Evolutionary conservation across 2,113 vertebrate genomes (phyloP).

Genomic region (Cheilinus undulatus): DNA sequence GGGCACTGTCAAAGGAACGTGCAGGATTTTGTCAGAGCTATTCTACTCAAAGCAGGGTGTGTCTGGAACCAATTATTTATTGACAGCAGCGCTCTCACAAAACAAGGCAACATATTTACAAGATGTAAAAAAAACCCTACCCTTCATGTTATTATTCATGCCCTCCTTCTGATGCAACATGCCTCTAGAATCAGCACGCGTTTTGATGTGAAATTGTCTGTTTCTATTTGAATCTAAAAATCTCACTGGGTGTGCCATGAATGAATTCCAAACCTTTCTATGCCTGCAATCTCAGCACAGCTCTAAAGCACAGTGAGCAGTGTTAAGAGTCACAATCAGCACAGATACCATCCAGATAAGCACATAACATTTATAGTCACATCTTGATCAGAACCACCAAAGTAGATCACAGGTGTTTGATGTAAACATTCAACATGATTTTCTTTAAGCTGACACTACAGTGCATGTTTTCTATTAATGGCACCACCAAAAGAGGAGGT

Average conservation of each 20-base stretch:
- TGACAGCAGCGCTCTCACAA: constrained; percentile 11
- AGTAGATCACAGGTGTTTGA: constrained; percentile 7
- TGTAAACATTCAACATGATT: constrained; percentile 11
- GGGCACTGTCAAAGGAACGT: background rate
- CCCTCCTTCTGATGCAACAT: constrained; percentile 39
- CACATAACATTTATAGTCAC: constrained; percentile 10
- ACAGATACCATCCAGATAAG: constrained; percentile 28
- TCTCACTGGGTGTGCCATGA: constrained; percentile 53
- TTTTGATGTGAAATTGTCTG: constrained; percentile 47
- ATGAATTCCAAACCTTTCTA: constrained; percentile 48
- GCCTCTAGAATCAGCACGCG: constrained; percentile 22
- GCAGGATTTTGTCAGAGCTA: constrained; percentile 12
- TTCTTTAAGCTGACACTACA: background rate
- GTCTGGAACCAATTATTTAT: constrained; percentile 26
- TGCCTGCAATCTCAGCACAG: constrained; percentile 12
- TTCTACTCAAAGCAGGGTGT: background rate
- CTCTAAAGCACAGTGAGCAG: background rate
- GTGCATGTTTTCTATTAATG: constrained; percentile 34
- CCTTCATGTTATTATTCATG: constrained; percentile 34
- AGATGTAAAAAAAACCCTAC: constrained; percentile 33
- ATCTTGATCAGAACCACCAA: constrained; percentile 4
- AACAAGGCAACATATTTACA: constrained; percentile 35
- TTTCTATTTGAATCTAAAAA: constrained; percentile 53
- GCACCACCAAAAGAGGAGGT: constrained; percentile 27
- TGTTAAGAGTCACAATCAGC: constrained; percentile 12